A percentile compares a stretch with the other conserved stretches of the same genome.
Conservation (phyloP, 2,797 vertebrate species). For the Antrozous pallidus region DNA sequence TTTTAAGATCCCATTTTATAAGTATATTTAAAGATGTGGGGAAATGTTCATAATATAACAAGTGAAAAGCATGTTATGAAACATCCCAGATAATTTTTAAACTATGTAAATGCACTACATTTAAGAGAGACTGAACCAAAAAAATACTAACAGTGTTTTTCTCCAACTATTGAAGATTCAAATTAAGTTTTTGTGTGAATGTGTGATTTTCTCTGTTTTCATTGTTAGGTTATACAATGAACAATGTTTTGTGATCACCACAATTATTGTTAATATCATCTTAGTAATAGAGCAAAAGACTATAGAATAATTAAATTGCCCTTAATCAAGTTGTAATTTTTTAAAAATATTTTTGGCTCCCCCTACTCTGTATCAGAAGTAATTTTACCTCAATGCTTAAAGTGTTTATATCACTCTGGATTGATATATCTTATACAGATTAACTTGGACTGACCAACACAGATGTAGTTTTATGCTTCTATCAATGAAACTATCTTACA, state of each 20-base stretch:
- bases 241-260: neutral
- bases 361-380: neutral
- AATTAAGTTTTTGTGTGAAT: neutral
- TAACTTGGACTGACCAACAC: neutral
- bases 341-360: neutral
- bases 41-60: neutral
- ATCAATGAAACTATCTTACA: neutral
- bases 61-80: neutral
- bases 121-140: neutral
- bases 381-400: neutral
- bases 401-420: neutral
- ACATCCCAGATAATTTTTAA: neutral
- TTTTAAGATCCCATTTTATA: neutral
- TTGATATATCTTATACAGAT: neutral
- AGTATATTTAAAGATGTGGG: neutral
- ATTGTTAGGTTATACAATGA: neutral
- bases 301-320: constrained; percentile 1
- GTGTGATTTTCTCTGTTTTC: neutral
- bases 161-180: neutral
- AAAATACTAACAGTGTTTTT: neutral
- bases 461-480: neutral
- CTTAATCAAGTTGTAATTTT: neutral
- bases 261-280: neutral
- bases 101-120: neutral
- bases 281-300: neutral